phyloP scores from a whole-genome alignment of 2,888 invertebrate species.

The Aphidius colemani region DNA sequence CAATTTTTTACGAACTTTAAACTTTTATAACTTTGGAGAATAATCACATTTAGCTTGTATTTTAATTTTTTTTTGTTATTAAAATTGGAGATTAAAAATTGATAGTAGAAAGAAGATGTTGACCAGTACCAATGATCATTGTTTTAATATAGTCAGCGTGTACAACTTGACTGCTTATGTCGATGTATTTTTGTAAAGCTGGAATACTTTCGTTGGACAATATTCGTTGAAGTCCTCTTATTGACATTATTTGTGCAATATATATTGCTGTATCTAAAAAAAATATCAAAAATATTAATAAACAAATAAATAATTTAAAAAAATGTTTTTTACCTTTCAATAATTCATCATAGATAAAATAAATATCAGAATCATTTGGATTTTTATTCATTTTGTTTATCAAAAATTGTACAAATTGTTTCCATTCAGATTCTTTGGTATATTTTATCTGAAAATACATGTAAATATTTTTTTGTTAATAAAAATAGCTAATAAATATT shows the following conservation, averaged over 20 bases:
- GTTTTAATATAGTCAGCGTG: conserved; percentile 59
- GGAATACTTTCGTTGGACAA: conserved; percentile 54
- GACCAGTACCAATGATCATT: conserved; percentile 58
- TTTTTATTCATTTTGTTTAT: conserved; percentile 47
- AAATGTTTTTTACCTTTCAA: conserved; percentile 46
- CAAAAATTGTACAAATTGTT: conserved; percentile 51
- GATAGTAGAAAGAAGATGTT: conserved; percentile 36
- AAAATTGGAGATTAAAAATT: conserved; percentile 16
- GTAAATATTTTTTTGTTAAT: too few relatives aligned
- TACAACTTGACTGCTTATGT: conserved; percentile 55
- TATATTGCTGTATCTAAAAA: conserved; percentile 55
- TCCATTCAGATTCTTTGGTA: conserved; percentile 56
- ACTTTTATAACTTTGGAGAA: neutral
- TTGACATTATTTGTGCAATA: conserved; percentile 52
- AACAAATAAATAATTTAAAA: conserved; percentile 4
- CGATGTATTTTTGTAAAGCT: conserved; percentile 54
- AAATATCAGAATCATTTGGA: conserved; percentile 42
- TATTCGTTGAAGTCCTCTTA: conserved; percentile 54
- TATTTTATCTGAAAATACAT: conserved; percentile 45
- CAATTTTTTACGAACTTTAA: neutral
- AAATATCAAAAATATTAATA: conserved; percentile 10
- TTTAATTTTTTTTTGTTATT: conserved; percentile 3
- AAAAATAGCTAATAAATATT: neutral
- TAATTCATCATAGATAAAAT: conserved; percentile 48
- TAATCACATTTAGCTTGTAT: conserved; percentile 14